Conservation (phyloP, 53 echinoderm and acorn worm species). For the Pentamera pediparva region DNA sequence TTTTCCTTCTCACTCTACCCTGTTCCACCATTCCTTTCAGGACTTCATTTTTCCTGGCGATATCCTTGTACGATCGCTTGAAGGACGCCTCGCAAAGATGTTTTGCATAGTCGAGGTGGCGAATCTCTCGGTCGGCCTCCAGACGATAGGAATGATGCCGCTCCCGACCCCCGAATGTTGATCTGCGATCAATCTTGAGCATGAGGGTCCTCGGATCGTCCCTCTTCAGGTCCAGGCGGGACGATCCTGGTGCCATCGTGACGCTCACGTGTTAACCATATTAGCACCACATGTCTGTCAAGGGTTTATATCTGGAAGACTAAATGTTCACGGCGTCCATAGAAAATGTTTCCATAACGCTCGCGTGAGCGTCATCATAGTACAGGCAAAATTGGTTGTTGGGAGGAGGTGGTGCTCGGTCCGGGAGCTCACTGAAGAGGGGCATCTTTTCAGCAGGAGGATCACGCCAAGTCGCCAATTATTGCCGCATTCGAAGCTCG, state of each 20-base stretch:
- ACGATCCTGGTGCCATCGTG: constrained; percentile 43
- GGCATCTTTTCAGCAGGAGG: no score
- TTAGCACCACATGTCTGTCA: background rate
- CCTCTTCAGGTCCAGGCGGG: constrained; percentile 73
- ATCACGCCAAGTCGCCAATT: no score
- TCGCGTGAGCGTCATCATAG: no score
- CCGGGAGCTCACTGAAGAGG: no score
- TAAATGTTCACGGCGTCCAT: no score
- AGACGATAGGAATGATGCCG: constrained; percentile 62
- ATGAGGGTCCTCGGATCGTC: constrained; percentile 83
- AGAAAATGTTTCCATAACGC: no score
- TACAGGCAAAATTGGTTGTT: no score
- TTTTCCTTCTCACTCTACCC: constrained; percentile 43
- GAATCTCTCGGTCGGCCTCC: constrained; percentile 69
- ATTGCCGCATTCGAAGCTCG: no score
- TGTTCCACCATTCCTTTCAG: constrained; percentile 64
- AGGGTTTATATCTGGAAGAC: no score
- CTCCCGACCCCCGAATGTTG: constrained; percentile 77
- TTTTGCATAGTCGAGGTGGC: constrained; percentile 70
- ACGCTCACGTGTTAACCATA: background rate
- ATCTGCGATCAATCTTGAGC: constrained; percentile 78
- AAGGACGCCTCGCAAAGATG: constrained; percentile 65
- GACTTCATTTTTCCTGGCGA: constrained; percentile 60
- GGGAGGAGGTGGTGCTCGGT: no score
- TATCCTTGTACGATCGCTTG: constrained; percentile 57